phyloP scores from a whole-genome alignment of 2,113 vertebrate genomes.

The Bos indicus region DNA sequence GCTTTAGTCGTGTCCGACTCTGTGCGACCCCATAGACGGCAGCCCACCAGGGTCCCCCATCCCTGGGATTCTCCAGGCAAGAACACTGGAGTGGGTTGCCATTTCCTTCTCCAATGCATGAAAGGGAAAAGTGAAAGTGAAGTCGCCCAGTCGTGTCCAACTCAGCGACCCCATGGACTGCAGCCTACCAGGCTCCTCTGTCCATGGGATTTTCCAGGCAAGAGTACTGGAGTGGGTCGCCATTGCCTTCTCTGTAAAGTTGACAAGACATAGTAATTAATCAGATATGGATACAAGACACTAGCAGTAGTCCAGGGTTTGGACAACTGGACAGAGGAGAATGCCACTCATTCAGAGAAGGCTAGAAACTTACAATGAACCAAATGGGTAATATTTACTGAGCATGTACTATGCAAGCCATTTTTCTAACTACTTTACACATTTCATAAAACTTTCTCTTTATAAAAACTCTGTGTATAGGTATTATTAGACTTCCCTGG shows the following conservation, averaged over 20 bases:
- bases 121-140: too few relatives aligned
- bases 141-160: too few relatives aligned
- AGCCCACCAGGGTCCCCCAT: too few relatives aligned
- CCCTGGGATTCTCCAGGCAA: too few relatives aligned
- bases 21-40: too few relatives aligned
- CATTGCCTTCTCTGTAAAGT: neutral
- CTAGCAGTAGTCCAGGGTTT: neutral
- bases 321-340: neutral
- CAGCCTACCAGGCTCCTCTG: too few relatives aligned
- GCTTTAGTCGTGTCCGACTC: too few relatives aligned
- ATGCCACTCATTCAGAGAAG: neutral
- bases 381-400: neutral
- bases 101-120: too few relatives aligned
- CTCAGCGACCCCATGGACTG: too few relatives aligned
- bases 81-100: too few relatives aligned
- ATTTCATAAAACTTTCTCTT: neutral
- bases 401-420: neutral
- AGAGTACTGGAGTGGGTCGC: too few relatives aligned
- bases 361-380: neutral
- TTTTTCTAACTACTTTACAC: neutral
- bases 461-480: neutral
- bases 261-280: neutral
- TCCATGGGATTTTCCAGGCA: too few relatives aligned
- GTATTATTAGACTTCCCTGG: neutral
- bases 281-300: neutral